These are phyloP conservation scores for Linurgus olivaceus DNA, from an alignment of 2,797 vertebrate genomes.

Conservation along the genomic window DNA sequence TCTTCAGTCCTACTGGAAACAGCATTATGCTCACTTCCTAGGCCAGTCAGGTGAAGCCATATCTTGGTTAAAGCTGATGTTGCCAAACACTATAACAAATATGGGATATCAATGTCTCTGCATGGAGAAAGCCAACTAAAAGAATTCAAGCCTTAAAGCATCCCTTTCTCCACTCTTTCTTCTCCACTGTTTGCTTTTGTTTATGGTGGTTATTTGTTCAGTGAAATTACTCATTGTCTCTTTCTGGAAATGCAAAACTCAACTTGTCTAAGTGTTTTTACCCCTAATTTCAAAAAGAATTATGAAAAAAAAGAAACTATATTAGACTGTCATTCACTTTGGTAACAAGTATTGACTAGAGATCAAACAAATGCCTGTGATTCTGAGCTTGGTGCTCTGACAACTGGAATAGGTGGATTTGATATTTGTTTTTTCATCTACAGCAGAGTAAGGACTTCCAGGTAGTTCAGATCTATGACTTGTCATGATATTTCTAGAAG, in stretches of 20 bases:
- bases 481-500: background rate
- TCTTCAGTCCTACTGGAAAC: slow-evolving; percentile 3
- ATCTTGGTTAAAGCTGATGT: background rate
- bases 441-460: background rate
- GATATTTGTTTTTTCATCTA: background rate
- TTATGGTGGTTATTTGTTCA: background rate
- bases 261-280: background rate
- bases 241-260: background rate
- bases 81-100: background rate
- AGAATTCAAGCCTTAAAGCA: background rate
- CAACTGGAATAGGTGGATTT: background rate
- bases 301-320: background rate
- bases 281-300: background rate
- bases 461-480: background rate
- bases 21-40: background rate
- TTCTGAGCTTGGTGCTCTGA: background rate
- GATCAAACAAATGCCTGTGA: background rate
- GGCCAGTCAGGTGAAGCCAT: background rate
- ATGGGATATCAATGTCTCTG: background rate
- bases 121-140: background rate
- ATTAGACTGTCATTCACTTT: background rate
- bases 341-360: background rate
- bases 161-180: background rate
- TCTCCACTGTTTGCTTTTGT: background rate
- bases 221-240: background rate